A percentile compares a stretch with the other conserved stretches of the same genome.
phyloP scores from a whole-genome alignment of 1,140 invertebrate species.

The Caenorhabditis remanei region DNA sequence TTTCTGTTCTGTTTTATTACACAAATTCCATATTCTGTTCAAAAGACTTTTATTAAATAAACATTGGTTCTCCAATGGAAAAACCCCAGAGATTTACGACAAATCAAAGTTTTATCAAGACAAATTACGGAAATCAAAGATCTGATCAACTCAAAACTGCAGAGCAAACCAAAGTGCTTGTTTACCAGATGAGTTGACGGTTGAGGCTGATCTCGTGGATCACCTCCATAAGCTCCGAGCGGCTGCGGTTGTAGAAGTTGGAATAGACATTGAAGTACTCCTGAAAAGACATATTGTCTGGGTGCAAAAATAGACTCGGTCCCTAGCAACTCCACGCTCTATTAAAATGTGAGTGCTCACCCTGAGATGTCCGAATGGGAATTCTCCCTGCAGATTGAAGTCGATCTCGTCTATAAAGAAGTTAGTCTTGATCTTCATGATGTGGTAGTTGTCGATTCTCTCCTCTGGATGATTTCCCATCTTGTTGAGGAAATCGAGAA shows the following conservation, averaged over 20 bases:
- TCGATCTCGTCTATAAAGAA: slow-evolving; percentile 50
- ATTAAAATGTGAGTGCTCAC: not conserved
- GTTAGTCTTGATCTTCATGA: slow-evolving; percentile 36
- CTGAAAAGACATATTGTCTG: not conserved
- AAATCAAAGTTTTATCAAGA: not conserved
- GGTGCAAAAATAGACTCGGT: not conserved
- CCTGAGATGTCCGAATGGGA: slow-evolving; percentile 1
- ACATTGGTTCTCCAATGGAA: too few species aligned
- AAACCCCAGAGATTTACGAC: too few species aligned
- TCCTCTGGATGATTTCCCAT: not conserved
- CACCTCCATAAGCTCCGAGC: not conserved
- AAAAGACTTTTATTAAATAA: too few species aligned
- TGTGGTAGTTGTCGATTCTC: slow-evolving; percentile 25
- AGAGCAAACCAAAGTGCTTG: not conserved
- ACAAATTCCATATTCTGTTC: too few species aligned
- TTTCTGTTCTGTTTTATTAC: too few species aligned
- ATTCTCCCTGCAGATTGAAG: slow-evolving; percentile 10
- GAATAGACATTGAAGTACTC: slow-evolving; percentile 16
- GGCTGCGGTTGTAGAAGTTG: slow-evolving; percentile 25
- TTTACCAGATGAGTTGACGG: slow-evolving; percentile 13
- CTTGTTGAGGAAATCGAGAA: not conserved
- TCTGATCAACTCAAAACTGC: not conserved
- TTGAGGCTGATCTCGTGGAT: not conserved
- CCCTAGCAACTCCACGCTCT: too few species aligned
- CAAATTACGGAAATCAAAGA: not conserved